These are phyloP conservation scores for Panthera tigris DNA, from an alignment of 2,113 vertebrate species.

Conservation along the genomic window DNA sequence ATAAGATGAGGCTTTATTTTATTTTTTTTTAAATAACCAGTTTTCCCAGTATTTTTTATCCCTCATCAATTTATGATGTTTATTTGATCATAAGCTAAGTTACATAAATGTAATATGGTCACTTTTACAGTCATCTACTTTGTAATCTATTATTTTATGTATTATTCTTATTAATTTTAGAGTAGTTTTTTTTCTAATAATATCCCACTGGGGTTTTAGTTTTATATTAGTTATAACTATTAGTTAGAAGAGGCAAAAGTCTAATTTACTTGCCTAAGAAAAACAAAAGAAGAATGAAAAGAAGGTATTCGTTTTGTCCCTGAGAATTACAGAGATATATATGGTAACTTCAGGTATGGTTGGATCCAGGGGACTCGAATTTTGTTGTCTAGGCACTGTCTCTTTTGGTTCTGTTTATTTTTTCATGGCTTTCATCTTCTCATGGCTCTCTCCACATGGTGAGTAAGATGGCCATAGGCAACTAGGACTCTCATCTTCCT, in stretches of 20 bases:
- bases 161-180: constrained; percentile 19
- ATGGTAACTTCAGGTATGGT: background rate
- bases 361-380: background rate
- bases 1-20: background rate
- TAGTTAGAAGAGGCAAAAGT: background rate
- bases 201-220: background rate
- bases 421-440: background rate
- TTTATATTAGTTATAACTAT: background rate
- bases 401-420: background rate
- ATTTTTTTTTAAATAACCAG: background rate
- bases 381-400: background rate
- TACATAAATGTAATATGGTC: background rate
- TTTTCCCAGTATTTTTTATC: background rate
- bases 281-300: background rate
- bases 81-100: background rate
- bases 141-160: constrained; percentile 25
- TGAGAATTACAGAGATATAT: background rate
- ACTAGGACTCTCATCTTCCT: background rate
- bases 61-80: constrained; percentile 21
- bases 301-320: background rate
- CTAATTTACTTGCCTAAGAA: constrained; percentile 9
- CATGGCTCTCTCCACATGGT: background rate
- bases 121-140: background rate
- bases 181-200: background rate
- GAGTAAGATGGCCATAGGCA: background rate